Evolutionary conservation across 2,113 vertebrate genomes (phyloP), one percentile per base, ranked within the genome.

Genomic region (Propithecus coquereli): DNA sequence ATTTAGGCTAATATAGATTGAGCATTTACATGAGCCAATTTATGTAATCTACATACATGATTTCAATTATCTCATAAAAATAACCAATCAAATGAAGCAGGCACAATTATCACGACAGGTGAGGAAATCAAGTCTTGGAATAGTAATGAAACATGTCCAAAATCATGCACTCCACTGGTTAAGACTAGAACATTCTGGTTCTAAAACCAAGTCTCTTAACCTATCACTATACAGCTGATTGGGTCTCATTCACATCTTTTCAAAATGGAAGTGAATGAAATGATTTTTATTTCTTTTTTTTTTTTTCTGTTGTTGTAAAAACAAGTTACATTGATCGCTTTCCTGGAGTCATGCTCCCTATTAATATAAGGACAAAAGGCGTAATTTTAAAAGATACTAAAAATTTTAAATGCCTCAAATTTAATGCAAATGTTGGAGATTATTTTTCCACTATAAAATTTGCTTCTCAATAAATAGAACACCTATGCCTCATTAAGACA

Each of bases 401-500:
- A 4, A 4, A 86, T 86, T 45, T 87, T 9, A n/a, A 91, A 43
- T 90, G 14, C 63, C 30, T 92, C 61, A 90, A 61, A 82, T 88
- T 87, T 76, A 96, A 87, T 47, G n/a, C 11, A 93, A 88, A 71
- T 92, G 16, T 22, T 61, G 89, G 47, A 91, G 34, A 85, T 77
- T 65, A 74, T 90, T 77, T 71, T 91, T 73, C 14, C 45, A 45
- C 74, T 74, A 65, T 25, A 93, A 91, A 81, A 88, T 54, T 87
- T 95, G n/a, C 27, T 91, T 73, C 34, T 77, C 66, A 86, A 63
- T 89, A 93, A n/a, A 65, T 34, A 94, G 68, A 91, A 73, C 17
- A 79, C 74, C 59, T 88, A 68, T 85, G 40, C 23, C 85, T 92
- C 32, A 61, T 85, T 88, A 86, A 93, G 95, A 77, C 5, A 52